Conservation (phyloP, 1,140 invertebrate genomes). For the Whitmania pigra region DNA sequence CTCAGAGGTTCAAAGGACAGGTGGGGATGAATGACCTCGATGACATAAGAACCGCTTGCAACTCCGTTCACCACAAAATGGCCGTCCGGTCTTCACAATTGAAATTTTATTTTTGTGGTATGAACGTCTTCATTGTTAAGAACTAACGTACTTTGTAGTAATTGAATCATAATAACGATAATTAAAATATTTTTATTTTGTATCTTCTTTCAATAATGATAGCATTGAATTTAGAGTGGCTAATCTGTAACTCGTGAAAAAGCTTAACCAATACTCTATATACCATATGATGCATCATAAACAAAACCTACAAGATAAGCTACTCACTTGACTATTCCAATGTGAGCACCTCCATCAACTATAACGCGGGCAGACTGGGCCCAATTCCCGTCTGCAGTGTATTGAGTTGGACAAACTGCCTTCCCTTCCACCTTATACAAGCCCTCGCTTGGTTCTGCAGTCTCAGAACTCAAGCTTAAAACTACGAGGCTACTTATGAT, state of each 20-base stretch:
- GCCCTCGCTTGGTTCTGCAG: conserved; percentile 2
- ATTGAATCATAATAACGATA: background rate
- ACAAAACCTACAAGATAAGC: background rate
- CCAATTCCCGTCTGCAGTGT: conserved; percentile 51
- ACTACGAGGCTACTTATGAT: conserved; percentile 6
- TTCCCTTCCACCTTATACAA: conserved; percentile 61
- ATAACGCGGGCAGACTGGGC: conserved; percentile 63
- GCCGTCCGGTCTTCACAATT: conserved; percentile 54
- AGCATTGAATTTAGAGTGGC: background rate
- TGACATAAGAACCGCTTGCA: conserved; percentile 81
- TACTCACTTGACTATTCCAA: conserved; percentile 62
- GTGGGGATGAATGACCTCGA: conserved; percentile 81
- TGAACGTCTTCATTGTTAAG: conserved; percentile 13
- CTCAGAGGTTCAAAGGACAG: conserved; percentile 52
- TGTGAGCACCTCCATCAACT: conserved; percentile 71
- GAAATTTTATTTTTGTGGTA: background rate
- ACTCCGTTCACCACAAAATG: conserved; percentile 72
- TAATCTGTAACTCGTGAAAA: background rate
- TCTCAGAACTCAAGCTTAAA: conserved; percentile 4
- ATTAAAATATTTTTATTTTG: conserved; percentile 6
- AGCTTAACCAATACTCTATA: background rate
- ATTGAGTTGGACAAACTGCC: conserved; percentile 52
- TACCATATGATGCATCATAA: no score
- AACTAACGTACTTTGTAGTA: no score
- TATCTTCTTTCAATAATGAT: background rate